Base-by-base conservation (phyloP, 2,888 invertebrate genomes). In the Macrophya annulata region DNA sequence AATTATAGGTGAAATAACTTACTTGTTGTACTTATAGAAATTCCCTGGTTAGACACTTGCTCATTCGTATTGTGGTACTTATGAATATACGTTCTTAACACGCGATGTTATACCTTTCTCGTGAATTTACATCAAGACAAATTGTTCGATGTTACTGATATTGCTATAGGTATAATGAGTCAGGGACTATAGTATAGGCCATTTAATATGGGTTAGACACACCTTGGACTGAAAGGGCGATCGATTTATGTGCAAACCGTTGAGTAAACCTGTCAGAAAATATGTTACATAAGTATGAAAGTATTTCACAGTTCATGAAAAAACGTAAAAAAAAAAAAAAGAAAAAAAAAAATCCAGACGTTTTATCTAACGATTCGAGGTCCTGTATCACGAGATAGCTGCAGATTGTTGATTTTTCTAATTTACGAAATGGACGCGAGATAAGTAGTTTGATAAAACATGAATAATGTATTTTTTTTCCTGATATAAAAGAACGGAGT, bases 381-480 rank as follows among this genome's bases (percentile, higher is more conserved):
- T 12, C 9, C 71, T 15, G 17, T 71, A 71, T 31, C 40, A n/a
- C n/a, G 21, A 37, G 71, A 40, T 17, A 71, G 4, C n/a, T 62
- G 8, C 25, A 76, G 48, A 21, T 5, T 21, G 21, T 55, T 2
- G n/a, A 10, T 6, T 37, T 21, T 77, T 17, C 51, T 37, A 21
- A 48, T 77, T 55, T 77, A 43, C 51, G 43, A 77, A 77, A 77
- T 55, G 77, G 77, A 77, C 37, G 77, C 10, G 8, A 43, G 72
- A 74, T 68, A 68, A 15, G 68, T 8, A 17, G 68, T 17, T 12
- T 17, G 5, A 37, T 68, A 68, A 68, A 68, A 68, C 10, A 17
- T 17, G 1, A 37, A 37, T 68, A 6, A 68, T 6, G 55, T n/a
- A 55, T 55, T n/a, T 48, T 74, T 0, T 45, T 74, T 25, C 15